Conservation (phyloP, 2,797 vertebrate genomes). For the Remorina albescens region DNA sequence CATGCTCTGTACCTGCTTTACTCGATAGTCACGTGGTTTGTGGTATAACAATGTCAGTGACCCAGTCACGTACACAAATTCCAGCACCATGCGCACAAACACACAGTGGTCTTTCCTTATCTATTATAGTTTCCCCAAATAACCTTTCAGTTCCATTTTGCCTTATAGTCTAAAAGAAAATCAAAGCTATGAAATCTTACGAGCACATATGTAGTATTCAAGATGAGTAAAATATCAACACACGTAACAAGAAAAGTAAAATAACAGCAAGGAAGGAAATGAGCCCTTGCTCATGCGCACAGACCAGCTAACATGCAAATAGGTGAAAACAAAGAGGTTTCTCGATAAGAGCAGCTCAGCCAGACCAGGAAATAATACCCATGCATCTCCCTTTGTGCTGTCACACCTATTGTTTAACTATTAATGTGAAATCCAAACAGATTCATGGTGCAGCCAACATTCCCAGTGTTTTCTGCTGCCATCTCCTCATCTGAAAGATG, state of each 20-base stretch:
- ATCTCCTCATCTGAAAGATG: slow-evolving; percentile 12
- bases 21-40: slow-evolving; percentile 60
- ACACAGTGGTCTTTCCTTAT: slow-evolving; percentile 48
- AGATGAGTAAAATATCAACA: background rate
- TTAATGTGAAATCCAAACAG: slow-evolving; percentile 20
- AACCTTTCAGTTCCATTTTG: background rate
- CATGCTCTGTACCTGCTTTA: slow-evolving; percentile 2
- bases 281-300: background rate
- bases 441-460: background rate
- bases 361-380: slow-evolving; percentile 27
- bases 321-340: slow-evolving; percentile 22
- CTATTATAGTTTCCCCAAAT: slow-evolving; percentile 54
- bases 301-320: background rate
- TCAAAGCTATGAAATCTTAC: background rate
- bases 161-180: background rate
- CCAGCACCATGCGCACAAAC: slow-evolving; percentile 1
- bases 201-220: background rate
- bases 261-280: slow-evolving; percentile 4
- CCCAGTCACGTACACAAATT: slow-evolving; percentile 70
- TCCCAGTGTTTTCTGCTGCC: background rate
- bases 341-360: slow-evolving; percentile 3
- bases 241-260: background rate
- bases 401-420: slow-evolving; percentile 42
- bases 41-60: slow-evolving; percentile 31
- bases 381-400: background rate